Percentiles rank a stretch among this genome's conserved stretches.
Evolutionary conservation across 2,113 vertebrate species (phyloP).

Genomic region (Chauna torquata): DNA sequence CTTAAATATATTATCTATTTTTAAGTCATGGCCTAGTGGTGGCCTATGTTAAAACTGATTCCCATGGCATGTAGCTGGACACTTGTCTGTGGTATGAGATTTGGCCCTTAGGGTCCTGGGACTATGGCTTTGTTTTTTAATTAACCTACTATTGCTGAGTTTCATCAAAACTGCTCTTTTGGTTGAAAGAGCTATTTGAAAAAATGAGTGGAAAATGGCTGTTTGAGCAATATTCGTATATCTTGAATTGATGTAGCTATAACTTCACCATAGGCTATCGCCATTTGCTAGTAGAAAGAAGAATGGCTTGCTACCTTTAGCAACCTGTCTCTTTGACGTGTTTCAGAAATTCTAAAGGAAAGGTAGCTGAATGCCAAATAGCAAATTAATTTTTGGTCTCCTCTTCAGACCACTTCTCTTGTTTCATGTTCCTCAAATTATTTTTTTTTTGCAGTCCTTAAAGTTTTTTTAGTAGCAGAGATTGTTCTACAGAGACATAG

Average conservation of each 20-base stretch:
- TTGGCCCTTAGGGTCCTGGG: neutral
- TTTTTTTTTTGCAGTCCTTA: neutral
- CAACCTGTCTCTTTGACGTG: neutral
- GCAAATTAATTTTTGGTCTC: neutral
- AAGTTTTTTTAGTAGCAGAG: neutral
- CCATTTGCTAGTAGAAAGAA: neutral
- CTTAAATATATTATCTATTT: neutral
- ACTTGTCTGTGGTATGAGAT: neutral
- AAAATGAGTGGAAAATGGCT: neutral
- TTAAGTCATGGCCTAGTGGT: neutral
- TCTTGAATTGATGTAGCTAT: neutral
- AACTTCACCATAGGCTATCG: neutral
- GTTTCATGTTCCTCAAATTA: neutral
- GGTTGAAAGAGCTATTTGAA: neutral
- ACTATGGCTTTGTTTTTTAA: neutral
- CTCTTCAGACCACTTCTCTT: neutral
- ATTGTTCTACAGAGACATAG: neutral
- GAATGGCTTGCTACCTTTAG: neutral
- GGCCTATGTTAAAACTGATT: neutral
- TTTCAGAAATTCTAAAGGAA: neutral
- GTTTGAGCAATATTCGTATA: neutral
- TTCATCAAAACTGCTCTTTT: neutral
- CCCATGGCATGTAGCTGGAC: neutral
- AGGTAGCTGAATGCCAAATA: neutral
- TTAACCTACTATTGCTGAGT: neutral